Evolutionary conservation across 2,888 invertebrate species (phyloP), one percentile per base, ranked within the genome.

Genomic region (Epinotia nisella): DNA sequence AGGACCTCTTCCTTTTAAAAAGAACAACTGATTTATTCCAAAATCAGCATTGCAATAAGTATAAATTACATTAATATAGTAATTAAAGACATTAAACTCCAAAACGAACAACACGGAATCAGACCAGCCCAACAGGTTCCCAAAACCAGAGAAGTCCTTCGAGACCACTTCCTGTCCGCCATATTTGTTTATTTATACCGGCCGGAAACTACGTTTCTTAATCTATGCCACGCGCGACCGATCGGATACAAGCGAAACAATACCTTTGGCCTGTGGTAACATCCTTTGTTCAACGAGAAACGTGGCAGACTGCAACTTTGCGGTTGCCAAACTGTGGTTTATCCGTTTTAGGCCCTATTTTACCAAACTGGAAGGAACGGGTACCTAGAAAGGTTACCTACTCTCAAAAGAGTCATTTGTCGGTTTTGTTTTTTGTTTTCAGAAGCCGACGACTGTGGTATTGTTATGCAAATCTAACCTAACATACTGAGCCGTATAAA

Each of bases 201-300:
- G 59, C 83, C 89, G 92, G 91, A 92, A 91, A 87, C 87, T 75
- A 85, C 85, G 84, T 88, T 87, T 88, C 86, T 89, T 85, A 89
- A 89, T 88, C 84, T 87, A 87, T 88, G 83, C 87, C 81, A 83
- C 81, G 85, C 85, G 88, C 86, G 86, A 84, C 82, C 82, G 78
- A 82, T 83, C 82, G 84, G 82, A 87, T n/a, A 49, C 4, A 49
- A n/a, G n/a, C 49, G 49, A 49, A 75, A 59, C 68, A 64, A 69
- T 60, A 85, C 86, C 83, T 83, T 81, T 83, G 83, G 82, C 84
- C 84, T 85, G 82, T 83, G 82, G 78, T 82, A 83, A 85, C 77
- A 84, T 90, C 90, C 90, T 88, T 84, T 85, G 82, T 83, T 81
- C 75, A 70, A 13, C 51, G 45, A 17, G 29, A 39, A 29, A 13